These are phyloP conservation scores for Gallinago stenura DNA, from an alignment of 2,797 vertebrate species.

Conservation along the genomic window DNA sequence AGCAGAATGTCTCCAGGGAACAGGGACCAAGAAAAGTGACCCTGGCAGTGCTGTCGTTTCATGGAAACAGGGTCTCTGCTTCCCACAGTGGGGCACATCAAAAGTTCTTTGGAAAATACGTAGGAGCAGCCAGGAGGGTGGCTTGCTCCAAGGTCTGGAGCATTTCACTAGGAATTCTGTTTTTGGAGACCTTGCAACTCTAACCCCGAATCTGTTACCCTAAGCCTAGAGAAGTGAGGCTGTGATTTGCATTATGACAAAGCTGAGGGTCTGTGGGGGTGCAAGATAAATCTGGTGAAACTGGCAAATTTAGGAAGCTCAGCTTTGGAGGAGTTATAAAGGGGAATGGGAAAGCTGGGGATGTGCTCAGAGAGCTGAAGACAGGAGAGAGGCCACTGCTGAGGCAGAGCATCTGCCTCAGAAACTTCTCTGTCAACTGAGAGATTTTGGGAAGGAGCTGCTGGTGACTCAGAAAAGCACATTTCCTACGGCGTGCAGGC, in stretches of 20 bases:
- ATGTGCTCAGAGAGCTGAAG: neutral
- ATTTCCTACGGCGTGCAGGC: neutral
- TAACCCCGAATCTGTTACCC: neutral
- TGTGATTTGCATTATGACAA: neutral
- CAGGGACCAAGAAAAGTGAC: neutral
- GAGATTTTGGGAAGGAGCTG: neutral
- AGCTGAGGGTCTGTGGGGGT: neutral
- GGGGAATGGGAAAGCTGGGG: accelerated
- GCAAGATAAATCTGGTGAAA: neutral
- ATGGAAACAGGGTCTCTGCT: neutral
- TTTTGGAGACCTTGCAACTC: neutral
- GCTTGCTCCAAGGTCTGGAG: neutral
- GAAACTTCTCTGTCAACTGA: neutral
- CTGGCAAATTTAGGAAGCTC: neutral
- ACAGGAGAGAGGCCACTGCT: neutral
- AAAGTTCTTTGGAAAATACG: neutral
- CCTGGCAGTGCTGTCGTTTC: neutral
- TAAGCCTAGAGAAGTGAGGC: neutral
- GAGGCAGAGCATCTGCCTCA: neutral
- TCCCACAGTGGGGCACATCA: neutral
- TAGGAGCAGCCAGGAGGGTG: neutral
- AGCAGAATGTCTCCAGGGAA: neutral
- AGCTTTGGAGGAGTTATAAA: neutral
- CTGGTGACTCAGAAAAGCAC: neutral
- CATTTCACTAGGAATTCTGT: neutral